Evolutionary conservation across 2,888 invertebrate genomes (phyloP), one percentile per base, ranked within the genome.

Genomic region (Amphipoea oculea): DNA sequence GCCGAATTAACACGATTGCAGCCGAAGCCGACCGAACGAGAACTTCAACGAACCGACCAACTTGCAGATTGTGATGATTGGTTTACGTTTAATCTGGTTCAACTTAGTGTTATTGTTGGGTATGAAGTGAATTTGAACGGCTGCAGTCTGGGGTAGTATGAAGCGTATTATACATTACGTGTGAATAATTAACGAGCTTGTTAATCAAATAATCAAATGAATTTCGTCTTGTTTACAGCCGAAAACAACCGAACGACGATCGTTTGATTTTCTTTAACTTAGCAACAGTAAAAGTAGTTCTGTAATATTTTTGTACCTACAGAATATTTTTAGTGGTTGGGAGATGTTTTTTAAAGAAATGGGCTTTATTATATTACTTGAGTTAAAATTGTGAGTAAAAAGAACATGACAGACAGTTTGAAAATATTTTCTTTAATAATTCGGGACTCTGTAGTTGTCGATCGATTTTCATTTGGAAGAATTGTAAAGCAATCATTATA

Each of bases 1-100:
- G 81, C 86, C 84, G 91, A 92, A 92, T 92, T 92, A 92, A 89
- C 89, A 86, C 91, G 90, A 89, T 89, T 92, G 90, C 88, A 87
- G 84, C 86, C 91, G 90, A 88, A 86, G 84, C 76, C 82, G 69
- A 62, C 77, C 67, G 82, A 79, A 79, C 79, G 78, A 84, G 84
- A 89, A 90, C 88, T 90, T 89, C 81, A 78, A 77, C 88, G 79
- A 81, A 88, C 85, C 78, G 77, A 82, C 83, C 76, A 83, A 86
- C 83, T 89, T 88, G 85, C 82, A 88, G 80, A 83, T 81, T 86
- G 81, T 84, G 78, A 81, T 84, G 84, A 88, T 89, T 88, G 80
- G 81, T 88, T 89, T 89, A 89, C 79, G 78, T 83, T 81, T 80
- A 88, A 86, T 86, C 88, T 82, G 77, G 86, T 84, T 85, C 76